Evolutionary conservation across 2,113 vertebrate genomes (phyloP).

Genomic region (Sander lucioperca): DNA sequence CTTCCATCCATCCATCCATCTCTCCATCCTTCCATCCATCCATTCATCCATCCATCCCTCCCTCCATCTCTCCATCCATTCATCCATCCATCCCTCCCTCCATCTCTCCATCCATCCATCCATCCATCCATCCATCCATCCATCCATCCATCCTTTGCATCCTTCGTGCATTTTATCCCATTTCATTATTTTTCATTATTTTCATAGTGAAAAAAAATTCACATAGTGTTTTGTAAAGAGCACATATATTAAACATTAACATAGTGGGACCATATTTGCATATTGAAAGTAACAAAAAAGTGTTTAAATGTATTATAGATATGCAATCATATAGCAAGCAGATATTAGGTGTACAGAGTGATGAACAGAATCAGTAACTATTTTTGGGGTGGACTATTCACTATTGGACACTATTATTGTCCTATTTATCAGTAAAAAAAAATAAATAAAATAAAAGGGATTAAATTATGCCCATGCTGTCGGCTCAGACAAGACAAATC

Average conservation of each 20-base stretch:
- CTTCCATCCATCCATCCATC: too few species aligned
- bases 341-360: too few species aligned
- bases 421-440: not conserved
- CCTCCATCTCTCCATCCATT: accelerated
- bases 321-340: not conserved
- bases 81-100: not conserved
- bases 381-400: not conserved
- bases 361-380: not conserved
- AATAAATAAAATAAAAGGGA: not conserved
- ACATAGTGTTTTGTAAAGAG: not conserved
- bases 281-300: not conserved
- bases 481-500: not conserved
- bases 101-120: too few species aligned
- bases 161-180: too few species aligned
- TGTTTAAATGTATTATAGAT: not conserved
- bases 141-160: too few species aligned
- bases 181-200: not conserved
- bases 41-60: too few species aligned
- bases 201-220: not conserved
- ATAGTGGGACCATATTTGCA: not conserved
- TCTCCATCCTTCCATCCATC: not conserved
- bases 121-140: too few species aligned
- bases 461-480: not conserved
- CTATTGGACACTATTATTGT: not conserved
- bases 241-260: not conserved